phyloP scores from a whole-genome alignment of 2,888 invertebrate species.

The Callimorpha dominula region DNA sequence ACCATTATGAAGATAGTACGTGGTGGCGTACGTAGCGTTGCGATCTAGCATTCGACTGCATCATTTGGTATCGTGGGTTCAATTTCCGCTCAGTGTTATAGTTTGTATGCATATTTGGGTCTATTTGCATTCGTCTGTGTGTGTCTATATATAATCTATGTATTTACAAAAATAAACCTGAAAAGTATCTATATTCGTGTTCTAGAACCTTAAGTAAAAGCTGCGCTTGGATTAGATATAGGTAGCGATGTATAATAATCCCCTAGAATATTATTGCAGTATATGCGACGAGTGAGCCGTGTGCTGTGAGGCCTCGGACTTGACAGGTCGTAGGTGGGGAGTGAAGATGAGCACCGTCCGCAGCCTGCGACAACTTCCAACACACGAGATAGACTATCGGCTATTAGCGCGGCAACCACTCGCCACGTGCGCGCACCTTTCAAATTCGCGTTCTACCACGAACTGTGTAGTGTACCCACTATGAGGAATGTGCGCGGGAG shows the following conservation, averaged over 20 bases:
- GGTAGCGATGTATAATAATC: neutral
- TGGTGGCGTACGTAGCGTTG: no score
- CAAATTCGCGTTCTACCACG: neutral
- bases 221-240: no score
- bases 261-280: neutral
- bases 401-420: neutral
- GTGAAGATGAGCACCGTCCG: neutral
- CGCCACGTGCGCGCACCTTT: constrained; percentile 1
- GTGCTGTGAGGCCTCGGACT: neutral
- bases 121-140: no score
- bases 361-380: neutral
- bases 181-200: no score
- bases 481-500: constrained; percentile 5
- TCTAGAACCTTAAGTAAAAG: no score
- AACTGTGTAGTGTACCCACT: neutral
- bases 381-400: neutral
- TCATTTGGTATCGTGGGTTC: no score
- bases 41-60: no score
- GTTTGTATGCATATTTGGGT: no score
- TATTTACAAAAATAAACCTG: no score
- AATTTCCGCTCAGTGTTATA: no score
- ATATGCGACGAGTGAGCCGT: neutral
- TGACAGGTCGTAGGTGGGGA: neutral
- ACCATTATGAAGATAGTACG: no score
- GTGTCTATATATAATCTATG: no score